Evolutionary conservation across 2,113 vertebrate genomes (phyloP), one percentile per base, ranked within the genome.

Genomic region (Ciconia maguari): DNA sequence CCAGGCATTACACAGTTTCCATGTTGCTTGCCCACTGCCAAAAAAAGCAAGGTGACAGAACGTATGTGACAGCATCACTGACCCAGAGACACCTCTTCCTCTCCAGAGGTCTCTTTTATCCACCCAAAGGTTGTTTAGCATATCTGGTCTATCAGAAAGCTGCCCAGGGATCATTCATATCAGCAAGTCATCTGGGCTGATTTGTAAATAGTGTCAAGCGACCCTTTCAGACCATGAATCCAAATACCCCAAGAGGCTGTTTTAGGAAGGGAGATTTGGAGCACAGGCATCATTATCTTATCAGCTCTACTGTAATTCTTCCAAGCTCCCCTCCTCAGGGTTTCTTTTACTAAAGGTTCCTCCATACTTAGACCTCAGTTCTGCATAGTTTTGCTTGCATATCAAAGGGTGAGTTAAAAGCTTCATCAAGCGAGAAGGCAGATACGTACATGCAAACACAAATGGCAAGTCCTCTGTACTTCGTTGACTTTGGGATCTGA

Each of bases 371-470:
- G 36, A 44, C 9, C 46, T 65, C 64, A 55, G 29, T 51, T 66
- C 58, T 89, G 57, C 30, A 65, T 29, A 15, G 27, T 46, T 92
- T 65, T 92, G 21, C 29, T 66, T 90, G 62, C 58, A 81, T 77
- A 83, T 86, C 93, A 94, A 85, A 96, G 91, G 58, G 7, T 25
- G 76, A 83, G 71, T 75, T 85, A 83, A 86, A 90, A 83, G 36
- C 58, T 71, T 82, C 42, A 75, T 22, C 52, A 83, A 41, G 27
- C 27, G 41, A 49, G 60, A 72, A 90, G 66, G 58, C 61, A 92
- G 41, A 57, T n/a, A 29, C 25, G 42, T 18, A 26, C 30, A 48
- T 29, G 58, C 68, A 91, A 89, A 87, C 42, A 87, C 61, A 83
- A 70, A 91, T 36, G 52, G 55, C 57, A 79, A 64, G 30, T 25